Base-by-base conservation (phyloP, 2,797 vertebrate genomes). In the Anniella stebbinsi region DNA sequence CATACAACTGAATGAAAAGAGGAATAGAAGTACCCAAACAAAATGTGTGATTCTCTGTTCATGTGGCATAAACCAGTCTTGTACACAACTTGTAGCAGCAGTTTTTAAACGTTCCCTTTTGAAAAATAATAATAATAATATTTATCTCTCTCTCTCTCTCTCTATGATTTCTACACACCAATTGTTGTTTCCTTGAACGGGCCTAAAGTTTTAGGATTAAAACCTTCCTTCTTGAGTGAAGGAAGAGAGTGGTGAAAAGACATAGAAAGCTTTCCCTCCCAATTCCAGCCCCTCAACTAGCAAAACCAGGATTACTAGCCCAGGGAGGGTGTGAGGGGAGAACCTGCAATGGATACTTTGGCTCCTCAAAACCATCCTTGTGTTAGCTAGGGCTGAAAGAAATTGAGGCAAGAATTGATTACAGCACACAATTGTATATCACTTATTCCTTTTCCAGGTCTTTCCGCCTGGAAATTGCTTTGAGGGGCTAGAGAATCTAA, bases 71-170 rank as follows among this genome's bases (percentile, higher is more conserved):
- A 95, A 97, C 97, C 97, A 97, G 97, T 97, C 97, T 97, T 97
- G 97, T 97, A 97, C 96, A 97, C 96, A 96, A 97, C 95, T 96
- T 91, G 96, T 98, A 98, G 98, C 98, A 98, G 98, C 98, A 98
- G 97, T 97, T 97, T 96, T 90, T 81, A 86, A 77, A 97, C 97
- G 97, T 98, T 98, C 98, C 98, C 98, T 98, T 98, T 98, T 98
- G 97, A 98, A 98, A 97, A 97, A 97, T 45, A 97, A 67, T 51
- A 73, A 36, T 72, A 30, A 36, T n/a, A n/a, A 70, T 70, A 70
- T 66, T 66, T 96, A 69, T 72, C 72, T 80, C 57, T 80, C 51
- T 72, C 80, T 70, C 70, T 80, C 60, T 86, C 23, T 80, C 70
- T 72, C 97, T 96, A 97, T 96, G 97, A 97, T 97, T 97, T 97